Conservation (phyloP, 2,113 vertebrate genomes). For the Nesoenas mayeri region DNA sequence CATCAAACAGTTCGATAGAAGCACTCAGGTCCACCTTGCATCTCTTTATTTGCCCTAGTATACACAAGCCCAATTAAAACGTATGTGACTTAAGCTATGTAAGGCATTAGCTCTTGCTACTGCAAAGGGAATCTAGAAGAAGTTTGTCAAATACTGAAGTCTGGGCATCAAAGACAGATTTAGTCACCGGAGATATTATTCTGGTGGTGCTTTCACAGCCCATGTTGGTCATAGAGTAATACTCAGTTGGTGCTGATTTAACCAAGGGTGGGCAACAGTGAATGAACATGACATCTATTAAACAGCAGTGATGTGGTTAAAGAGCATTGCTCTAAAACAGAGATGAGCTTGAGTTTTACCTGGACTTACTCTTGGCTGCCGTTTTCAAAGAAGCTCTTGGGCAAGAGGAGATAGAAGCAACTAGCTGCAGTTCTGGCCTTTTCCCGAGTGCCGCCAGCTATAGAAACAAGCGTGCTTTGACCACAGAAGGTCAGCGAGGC, state of each 20-base stretch:
- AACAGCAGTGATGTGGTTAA: background rate
- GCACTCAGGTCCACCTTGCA: background rate
- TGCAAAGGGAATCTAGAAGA: background rate
- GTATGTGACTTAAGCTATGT: background rate
- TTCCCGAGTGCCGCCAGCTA: background rate
- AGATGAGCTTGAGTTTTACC: background rate
- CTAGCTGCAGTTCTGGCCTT: background rate
- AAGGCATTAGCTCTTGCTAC: background rate
- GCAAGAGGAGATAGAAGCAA: background rate
- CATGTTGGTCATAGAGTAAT: background rate
- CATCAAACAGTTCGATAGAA: background rate
- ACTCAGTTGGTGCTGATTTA: background rate
- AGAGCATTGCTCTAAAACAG: background rate
- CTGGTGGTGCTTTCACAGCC: background rate
- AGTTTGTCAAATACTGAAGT: background rate
- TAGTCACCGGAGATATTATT: background rate
- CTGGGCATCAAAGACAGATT: background rate
- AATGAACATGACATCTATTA: background rate
- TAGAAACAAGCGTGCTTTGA: background rate
- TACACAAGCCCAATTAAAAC: background rate
- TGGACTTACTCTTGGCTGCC: background rate
- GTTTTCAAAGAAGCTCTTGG: background rate
- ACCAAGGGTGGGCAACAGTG: background rate
- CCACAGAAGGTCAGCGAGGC: constrained; percentile 10
- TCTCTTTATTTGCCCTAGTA: background rate